A percentile compares a stretch with the other conserved stretches of the same genome.
Conservation (phyloP, 1,140 invertebrate genomes). For the Epicauta chinensis region DNA sequence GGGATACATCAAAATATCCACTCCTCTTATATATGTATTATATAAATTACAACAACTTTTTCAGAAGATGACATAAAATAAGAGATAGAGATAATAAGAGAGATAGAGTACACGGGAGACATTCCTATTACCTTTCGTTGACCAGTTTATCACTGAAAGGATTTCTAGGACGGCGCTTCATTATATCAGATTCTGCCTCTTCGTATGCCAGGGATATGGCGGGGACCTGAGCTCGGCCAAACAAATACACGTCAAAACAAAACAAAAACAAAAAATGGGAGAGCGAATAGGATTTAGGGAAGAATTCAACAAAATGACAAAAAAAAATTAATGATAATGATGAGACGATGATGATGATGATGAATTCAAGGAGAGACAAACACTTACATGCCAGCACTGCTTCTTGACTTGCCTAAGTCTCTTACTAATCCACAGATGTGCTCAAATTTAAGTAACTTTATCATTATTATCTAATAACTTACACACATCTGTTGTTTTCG, state of each 20-base stretch:
- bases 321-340: conserved; percentile 9
- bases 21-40: no score
- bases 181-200: conserved; percentile 99
- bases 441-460: no score
- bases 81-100: conserved; percentile 7
- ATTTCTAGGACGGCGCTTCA: conserved; percentile 99
- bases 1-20: no score
- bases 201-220: conserved; percentile 99
- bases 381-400: conserved; percentile 34
- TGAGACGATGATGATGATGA: not conserved
- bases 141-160: conserved; percentile 94
- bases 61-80: conserved; percentile 6
- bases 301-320: conserved; percentile 24
- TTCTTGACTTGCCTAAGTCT: conserved; percentile 27
- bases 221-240: conserved; percentile 74
- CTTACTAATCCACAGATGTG: no score
- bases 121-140: conserved; percentile 84
- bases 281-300: no score
- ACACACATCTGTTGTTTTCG: conserved; percentile 7
- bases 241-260: conserved; percentile 39
- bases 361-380: conserved; percentile 4
- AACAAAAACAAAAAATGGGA: conserved; percentile 7
- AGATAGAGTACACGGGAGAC: conserved; percentile 17
- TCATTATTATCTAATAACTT: no score
- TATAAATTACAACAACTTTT: conserved; percentile 3